phyloP scores from a whole-genome alignment of 2,113 vertebrate species.

The Podarcis cretensis region DNA sequence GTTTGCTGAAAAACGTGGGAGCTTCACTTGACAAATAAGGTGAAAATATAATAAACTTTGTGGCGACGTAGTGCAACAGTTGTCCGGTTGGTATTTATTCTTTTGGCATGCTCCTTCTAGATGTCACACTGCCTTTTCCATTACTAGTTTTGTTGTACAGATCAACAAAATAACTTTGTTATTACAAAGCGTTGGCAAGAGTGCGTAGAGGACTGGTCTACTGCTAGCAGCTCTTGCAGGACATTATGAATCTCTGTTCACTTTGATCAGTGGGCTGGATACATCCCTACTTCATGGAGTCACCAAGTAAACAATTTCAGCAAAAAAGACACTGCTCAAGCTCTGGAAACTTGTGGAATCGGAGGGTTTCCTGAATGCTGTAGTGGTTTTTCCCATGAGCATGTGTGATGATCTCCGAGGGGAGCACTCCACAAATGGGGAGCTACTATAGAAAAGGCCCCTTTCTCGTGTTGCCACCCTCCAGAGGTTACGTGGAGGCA shows the following conservation, averaged over 20 bases:
- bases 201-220: background rate
- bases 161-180: background rate
- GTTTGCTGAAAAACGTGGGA: background rate
- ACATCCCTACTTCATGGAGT: no score
- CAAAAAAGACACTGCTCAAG: no score
- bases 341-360: no score
- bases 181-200: background rate
- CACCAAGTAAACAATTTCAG: no score
- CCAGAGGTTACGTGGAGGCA: no score
- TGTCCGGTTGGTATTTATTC: slow-evolving; percentile 35
- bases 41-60: slow-evolving; percentile 15
- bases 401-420: no score
- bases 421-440: no score
- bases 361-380: no score
- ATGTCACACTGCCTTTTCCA: slow-evolving; percentile 25
- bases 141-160: background rate
- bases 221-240: background rate
- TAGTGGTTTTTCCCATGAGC: no score
- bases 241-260: background rate
- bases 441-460: no score
- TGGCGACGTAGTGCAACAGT: background rate
- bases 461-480: no score
- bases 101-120: slow-evolving; percentile 29
- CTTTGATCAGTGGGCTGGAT: background rate
- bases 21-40: slow-evolving; percentile 6